Evolutionary conservation across 1,140 invertebrate species (phyloP), one percentile per base, ranked within the genome.

Genomic region (Ceratina calcarata): DNA sequence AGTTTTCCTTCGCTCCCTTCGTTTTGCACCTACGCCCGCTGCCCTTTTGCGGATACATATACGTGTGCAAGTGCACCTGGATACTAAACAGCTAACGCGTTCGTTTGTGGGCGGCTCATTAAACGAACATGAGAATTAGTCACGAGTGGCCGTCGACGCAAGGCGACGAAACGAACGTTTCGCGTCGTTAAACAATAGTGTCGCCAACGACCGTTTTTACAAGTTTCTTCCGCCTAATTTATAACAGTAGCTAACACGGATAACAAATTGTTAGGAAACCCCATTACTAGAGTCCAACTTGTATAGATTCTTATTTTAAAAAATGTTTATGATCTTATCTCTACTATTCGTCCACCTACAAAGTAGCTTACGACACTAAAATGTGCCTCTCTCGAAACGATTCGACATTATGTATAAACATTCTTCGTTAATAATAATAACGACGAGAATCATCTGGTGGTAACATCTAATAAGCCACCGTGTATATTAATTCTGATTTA

Each of bases 81-180:
- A 83, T 79, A 81, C 57, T 45, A 45, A 45, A 45, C 37, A 45
- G 66, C 61, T 72, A 68, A 71, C 61, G 65, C 81, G 45, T 67
- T 58, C 71, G 67, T 53, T 73, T n/a, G 55, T 83, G 55, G 72
- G 61, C 67, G 71, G 70, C 82, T 85, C 83, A 79, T 88, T 86
- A 83, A 86, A 83, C 74, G 82, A 83, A 85, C 83, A 82, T 76
- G 81, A 74, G 79, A 82, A 79, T 66, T 74, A 78, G 77, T 69
- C 62, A 85, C 67, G 67, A 76, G 73, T 58, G 81, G 37, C 78
- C 60, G 67, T 51, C 64, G 10, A 53, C 32, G 55, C 51, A 37
- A 79, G 73, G 86, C 75, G 85, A 77, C 84, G 77, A 86, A 86
- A 84, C 83, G 68, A 87, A 88, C 85, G 83, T 77, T 85, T 83